Evolutionary conservation across 2,888 invertebrate species (phyloP).

Genomic region (Metallyticus violacea): DNA sequence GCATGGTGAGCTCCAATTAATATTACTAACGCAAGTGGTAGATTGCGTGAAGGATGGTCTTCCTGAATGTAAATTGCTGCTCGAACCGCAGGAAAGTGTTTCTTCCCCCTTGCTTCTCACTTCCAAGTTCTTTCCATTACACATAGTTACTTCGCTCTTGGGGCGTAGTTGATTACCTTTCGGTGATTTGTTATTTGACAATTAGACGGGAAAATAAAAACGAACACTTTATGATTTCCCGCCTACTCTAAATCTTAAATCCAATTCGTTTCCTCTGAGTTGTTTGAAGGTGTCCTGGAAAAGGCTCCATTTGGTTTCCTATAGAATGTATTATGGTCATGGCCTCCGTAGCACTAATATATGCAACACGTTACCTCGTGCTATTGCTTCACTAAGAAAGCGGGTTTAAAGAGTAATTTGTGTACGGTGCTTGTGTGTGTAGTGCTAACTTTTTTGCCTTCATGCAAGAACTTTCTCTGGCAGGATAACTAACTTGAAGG

Average conservation of each 20-base stretch:
- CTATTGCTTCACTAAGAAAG: not conserved
- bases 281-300: not conserved
- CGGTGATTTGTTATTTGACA: conserved; percentile 23
- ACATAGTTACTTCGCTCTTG: not conserved
- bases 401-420: conserved; percentile 3
- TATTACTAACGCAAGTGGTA: not conserved
- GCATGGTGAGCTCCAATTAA: not conserved
- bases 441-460: not conserved
- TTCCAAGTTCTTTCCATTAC: not conserved
- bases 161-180: conserved; percentile 19
- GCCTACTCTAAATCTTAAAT: conserved; percentile 12
- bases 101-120: not conserved
- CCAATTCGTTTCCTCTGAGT: not conserved
- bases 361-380: not conserved
- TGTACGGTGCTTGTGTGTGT: not conserved
- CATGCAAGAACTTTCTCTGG: not conserved
- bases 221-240: conserved; percentile 8
- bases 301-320: not conserved
- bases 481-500: not conserved
- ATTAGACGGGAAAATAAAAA: conserved; percentile 21
- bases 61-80: conserved; percentile 7
- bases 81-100: not conserved
- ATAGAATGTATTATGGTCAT: not conserved
- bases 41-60: not conserved
- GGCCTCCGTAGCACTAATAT: not conserved